phyloP scores from a whole-genome alignment of 2,113 vertebrate genomes.

The Xiphorhynchus elegans region DNA sequence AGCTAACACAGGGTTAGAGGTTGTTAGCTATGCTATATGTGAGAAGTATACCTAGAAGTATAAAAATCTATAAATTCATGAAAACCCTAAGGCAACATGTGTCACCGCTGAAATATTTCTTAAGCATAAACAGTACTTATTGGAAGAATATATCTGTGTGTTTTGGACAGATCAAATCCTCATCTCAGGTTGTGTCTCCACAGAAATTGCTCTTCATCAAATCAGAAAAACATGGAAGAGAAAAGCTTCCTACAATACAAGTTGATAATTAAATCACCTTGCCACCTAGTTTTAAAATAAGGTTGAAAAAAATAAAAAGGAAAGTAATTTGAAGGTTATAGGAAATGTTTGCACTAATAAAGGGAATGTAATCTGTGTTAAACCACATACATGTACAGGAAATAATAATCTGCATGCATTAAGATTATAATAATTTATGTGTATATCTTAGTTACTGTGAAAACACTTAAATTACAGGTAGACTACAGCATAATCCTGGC shows the following conservation, averaged over 20 bases:
- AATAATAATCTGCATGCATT: background rate
- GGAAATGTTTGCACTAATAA: background rate
- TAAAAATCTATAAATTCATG: no score
- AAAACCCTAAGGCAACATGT: no score
- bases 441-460: background rate
- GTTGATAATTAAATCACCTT: background rate
- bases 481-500: background rate
- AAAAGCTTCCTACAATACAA: background rate
- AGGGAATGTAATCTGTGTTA: background rate
- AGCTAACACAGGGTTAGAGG: no score
- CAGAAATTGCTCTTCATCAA: background rate
- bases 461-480: background rate
- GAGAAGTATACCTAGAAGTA: no score
- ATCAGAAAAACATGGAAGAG: background rate
- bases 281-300: background rate
- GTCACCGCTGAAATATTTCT: background rate
- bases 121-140: background rate
- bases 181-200: background rate
- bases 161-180: background rate
- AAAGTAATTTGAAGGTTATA: background rate
- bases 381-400: background rate
- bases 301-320: background rate
- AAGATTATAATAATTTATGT: background rate
- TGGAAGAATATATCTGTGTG: background rate
- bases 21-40: no score